Conservation (phyloP, 30 jellyfish, hydroid and myxozoan genomes). For the Hydra vulgaris region DNA sequence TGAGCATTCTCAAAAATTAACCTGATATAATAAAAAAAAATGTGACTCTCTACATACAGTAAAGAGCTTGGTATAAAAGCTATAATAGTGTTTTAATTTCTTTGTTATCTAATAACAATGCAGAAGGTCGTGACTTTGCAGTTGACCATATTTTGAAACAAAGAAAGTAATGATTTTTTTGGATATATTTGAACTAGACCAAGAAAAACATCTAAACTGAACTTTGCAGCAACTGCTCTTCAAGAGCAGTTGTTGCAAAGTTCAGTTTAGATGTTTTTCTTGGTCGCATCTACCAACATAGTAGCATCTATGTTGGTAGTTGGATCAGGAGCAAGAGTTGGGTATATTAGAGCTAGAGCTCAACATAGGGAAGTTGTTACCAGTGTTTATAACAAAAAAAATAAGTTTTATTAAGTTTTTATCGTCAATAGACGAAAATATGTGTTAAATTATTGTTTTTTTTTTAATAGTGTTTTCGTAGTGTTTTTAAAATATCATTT, state of each 20-base stretch:
- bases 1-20: neutral
- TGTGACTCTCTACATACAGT: neutral
- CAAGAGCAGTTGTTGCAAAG: neutral
- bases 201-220: neutral
- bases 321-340: neutral
- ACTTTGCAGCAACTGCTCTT: neutral
- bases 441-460: too few species aligned
- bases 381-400: neutral
- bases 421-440: neutral
- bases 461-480: neutral
- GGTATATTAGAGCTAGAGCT: neutral
- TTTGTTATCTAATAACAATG: neutral
- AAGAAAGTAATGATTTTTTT: neutral
- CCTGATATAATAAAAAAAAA: neutral
- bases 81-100: neutral
- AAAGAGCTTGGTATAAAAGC: neutral
- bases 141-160: neutral
- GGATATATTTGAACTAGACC: neutral
- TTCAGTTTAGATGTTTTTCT: too few species aligned
- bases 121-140: neutral
- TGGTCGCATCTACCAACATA: too few species aligned
- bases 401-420: too few species aligned
- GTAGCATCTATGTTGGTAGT: neutral
- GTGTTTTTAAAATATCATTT: neutral
- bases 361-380: neutral